Evolutionary conservation across 2,888 invertebrate genomes (phyloP), one percentile per base, ranked within the genome.

Genomic region (Melipona beecheii): DNA sequence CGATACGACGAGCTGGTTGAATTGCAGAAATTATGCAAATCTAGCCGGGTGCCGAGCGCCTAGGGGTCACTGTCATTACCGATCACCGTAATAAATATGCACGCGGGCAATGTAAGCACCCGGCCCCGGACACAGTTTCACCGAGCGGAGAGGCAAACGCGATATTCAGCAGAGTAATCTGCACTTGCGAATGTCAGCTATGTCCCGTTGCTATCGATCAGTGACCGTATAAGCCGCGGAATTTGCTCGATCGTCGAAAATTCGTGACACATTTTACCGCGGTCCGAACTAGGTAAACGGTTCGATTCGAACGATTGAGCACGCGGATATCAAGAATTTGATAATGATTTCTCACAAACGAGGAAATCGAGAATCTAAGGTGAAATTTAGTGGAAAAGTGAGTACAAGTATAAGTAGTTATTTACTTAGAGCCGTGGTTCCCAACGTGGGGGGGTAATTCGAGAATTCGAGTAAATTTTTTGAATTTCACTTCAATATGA

Each of bases 61-160:
- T 21, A 50, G 80, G 43, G 88, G 86, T 88, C 86, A 87, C 81
- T 87, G 88, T 89, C 88, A 90, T 90, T 90, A 87, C 83, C 87
- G 83, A 83, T 84, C 78, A 72, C 76, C 52, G 27, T 82, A 80
- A 43, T 43, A 43, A 43, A 43, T 43, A 43, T 9, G 43, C 43
- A 43, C 43, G 11, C 43, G 43, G 11, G 9, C 9, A 36, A 9
- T 36, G 36, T 9, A 36, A 36, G 36, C 36, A 36, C 1, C 9
- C 36, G 36, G 6, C 36, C 36, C 36, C 36, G 36, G 9, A 9
- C 43, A 43, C 43, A 43, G 43, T 43, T 11, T 43, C 43, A 43
- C 43, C 43, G 43, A 43, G 9, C 1, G 9, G 43, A 73, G 77
- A 81, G 54, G 31, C 43, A 24, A 19, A 54, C 66, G 75, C 58